phyloP scores from a whole-genome alignment of 2,797 vertebrate genomes.

The Capromys pilorides region DNA sequence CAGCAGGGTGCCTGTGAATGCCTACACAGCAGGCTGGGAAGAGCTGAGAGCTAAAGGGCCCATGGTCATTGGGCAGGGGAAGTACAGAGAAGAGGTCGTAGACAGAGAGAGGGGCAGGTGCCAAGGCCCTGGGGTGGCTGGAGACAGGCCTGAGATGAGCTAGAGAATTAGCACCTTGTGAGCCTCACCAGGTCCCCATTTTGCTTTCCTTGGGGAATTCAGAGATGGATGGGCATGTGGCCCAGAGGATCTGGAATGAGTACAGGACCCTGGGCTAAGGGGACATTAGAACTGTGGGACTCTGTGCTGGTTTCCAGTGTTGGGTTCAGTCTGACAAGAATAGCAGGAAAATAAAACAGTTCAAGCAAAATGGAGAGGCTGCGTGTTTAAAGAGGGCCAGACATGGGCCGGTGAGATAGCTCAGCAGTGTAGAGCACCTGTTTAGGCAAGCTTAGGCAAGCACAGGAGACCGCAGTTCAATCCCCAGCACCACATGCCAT shows the following conservation, averaged over 20 bases:
- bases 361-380: background rate
- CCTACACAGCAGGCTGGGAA: background rate
- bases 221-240: background rate
- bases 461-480: no score
- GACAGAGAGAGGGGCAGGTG: background rate
- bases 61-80: background rate
- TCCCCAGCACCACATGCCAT: no score
- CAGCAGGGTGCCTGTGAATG: background rate
- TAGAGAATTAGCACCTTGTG: background rate
- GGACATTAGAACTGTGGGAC: rapidly evolving
- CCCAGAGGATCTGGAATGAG: background rate
- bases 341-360: background rate
- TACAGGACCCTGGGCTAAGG: background rate
- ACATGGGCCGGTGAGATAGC: no score
- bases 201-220: background rate
- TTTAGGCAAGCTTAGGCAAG: no score
- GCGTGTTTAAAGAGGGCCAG: background rate
- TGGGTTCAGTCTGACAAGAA: background rate
- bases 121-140: background rate
- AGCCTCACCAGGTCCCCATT: no score
- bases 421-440: no score
- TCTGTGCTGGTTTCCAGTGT: no score
- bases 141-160: background rate
- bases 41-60: background rate
- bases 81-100: background rate